Base-by-base conservation (phyloP, 1,140 invertebrate species). In the Drosophila neocordata region DNA sequence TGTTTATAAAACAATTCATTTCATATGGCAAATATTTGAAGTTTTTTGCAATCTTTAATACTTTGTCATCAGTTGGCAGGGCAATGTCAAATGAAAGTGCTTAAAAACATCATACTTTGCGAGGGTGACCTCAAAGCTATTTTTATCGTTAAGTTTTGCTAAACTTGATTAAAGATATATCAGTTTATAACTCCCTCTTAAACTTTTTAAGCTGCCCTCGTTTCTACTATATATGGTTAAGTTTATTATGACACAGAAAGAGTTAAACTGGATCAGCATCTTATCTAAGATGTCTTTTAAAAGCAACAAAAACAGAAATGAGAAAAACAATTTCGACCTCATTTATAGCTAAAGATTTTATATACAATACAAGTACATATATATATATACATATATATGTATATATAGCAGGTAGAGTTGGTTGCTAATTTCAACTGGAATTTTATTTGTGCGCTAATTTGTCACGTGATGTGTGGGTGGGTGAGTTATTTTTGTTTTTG, bases 381-480 rank as follows among this genome's bases (percentile, higher is more conserved):
- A n/a, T n/a, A n/a, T n/a, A 24, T 24, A 24, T 24, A 4, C 4
- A 24, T 24, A 24, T 48, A 35, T 9, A 35, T 48, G 20, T 20
- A 11, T 12, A 27, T 55, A 13, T 12, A 53, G 51, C 44, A 56
- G 56, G 37, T 73, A 69, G 55, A 44, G 41, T 44, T 44, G 41
- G 13, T 15, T 48, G 41, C 41, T 48, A 48, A 48, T 48, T 48
- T 48, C 41, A 48, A 48, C 15, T 48, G 13, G 41, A 53, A 27
- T 41, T 72, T 74, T 76, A 76, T 76, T 38, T 53, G 37, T 24
- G 20, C 56, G 73, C 37, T 76, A 76, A 76, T 75, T 62, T 73
- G 72, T 60, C 73, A 75, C 72, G 73, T 75, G 73, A 75, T 69
- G 52, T 34, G 72, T 9, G 72, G 73, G 72, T 75, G 70, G 4